These are phyloP conservation scores for Gymnarchus niloticus DNA, from an alignment of 2,113 vertebrate species.

Conservation along the genomic window DNA sequence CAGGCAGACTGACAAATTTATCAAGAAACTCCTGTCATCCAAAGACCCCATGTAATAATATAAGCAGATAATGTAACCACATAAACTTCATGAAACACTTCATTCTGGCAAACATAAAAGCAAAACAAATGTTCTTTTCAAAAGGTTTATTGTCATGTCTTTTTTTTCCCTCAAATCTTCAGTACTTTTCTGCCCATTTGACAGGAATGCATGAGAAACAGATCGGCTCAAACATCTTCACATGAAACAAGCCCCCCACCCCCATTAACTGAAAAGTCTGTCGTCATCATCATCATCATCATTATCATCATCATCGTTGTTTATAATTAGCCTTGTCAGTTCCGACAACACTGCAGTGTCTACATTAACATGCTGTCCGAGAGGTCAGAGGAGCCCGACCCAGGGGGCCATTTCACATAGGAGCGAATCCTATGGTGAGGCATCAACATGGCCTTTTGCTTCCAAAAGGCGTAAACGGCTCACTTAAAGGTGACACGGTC, in stretches of 20 bases:
- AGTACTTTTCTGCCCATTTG: constrained; percentile 80
- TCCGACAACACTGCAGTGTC: constrained; percentile 65
- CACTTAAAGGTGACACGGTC: background rate
- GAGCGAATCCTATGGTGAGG: constrained; percentile 5
- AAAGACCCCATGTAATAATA: background rate
- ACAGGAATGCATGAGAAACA: constrained; percentile 96
- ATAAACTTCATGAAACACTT: background rate
- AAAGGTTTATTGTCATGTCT: constrained; percentile 67
- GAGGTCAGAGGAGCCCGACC: constrained; percentile 49
- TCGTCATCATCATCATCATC: constrained; percentile 22
- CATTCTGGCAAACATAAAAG: background rate
- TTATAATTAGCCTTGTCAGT: constrained; percentile 21
- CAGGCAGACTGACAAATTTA: background rate
- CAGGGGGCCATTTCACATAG: background rate
- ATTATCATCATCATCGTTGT: constrained; percentile 3
- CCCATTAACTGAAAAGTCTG: constrained; percentile 46
- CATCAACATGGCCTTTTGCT: constrained; percentile 43
- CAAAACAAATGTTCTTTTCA: constrained; percentile 24
- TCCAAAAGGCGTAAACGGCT: constrained; percentile 19
- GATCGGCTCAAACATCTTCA: constrained; percentile 95
- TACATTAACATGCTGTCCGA: constrained; percentile 63
- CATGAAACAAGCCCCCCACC: constrained; percentile 69
- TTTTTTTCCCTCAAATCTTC: constrained; percentile 76
- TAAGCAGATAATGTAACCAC: background rate
- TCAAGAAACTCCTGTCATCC: background rate